These are phyloP conservation scores for Hybognathus amarus DNA, from an alignment of 2,797 vertebrate genomes.

Conservation along the genomic window DNA sequence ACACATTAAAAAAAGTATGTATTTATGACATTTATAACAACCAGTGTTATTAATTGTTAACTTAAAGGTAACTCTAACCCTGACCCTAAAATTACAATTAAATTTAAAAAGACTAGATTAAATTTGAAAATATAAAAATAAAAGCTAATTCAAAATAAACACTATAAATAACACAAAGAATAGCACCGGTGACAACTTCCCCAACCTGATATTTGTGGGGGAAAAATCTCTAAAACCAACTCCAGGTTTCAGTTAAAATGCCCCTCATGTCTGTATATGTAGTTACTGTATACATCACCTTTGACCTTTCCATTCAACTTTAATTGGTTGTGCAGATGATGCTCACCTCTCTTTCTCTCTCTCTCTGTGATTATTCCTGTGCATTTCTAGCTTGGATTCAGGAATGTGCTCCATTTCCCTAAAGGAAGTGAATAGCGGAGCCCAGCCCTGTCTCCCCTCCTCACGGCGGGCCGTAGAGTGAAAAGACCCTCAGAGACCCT, in stretches of 20 bases:
- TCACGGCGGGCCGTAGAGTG: slow-evolving; percentile 51
- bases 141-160: no score
- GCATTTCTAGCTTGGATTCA: slow-evolving; percentile 51
- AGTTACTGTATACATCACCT: background rate
- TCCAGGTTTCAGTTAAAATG: background rate
- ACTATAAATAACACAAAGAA: background rate
- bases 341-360: background rate
- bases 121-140: background rate
- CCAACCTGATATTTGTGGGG: no score
- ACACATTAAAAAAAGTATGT: background rate
- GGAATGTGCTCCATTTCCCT: slow-evolving; percentile 64
- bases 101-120: no score
- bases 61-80: background rate
- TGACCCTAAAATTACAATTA: background rate
- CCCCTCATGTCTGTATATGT: background rate
- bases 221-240: background rate
- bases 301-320: slow-evolving; percentile 8
- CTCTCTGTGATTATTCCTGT: slow-evolving; percentile 13
- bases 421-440: slow-evolving; percentile 59
- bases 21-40: no score
- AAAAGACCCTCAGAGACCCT: slow-evolving; percentile 68
- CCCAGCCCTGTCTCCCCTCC: slow-evolving; percentile 54
- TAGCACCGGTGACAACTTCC: background rate
- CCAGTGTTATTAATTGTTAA: no score
- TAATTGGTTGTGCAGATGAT: background rate